phyloP scores from a whole-genome alignment of 2,888 invertebrate genomes.

The Aethes cnicana region DNA sequence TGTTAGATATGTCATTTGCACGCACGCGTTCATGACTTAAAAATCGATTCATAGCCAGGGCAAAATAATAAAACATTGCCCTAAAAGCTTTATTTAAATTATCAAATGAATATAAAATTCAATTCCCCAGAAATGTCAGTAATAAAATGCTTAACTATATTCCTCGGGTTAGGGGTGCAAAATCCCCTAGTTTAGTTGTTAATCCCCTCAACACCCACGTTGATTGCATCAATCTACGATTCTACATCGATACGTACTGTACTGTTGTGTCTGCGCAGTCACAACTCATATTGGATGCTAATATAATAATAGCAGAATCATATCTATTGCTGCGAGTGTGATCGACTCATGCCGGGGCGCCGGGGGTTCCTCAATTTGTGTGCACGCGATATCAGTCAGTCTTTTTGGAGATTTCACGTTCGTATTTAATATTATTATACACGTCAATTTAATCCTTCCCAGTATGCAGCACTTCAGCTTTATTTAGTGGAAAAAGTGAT shows the following conservation, averaged over 20 bases:
- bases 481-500: too few species aligned
- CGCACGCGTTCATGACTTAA: too few species aligned
- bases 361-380: slow-evolving; percentile 45
- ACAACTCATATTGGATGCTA: slow-evolving; percentile 41
- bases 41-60: too few species aligned
- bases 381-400: slow-evolving; percentile 40
- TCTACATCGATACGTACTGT: slow-evolving; percentile 35
- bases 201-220: slow-evolving; percentile 48
- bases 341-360: slow-evolving; percentile 43
- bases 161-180: slow-evolving; percentile 8
- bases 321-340: slow-evolving; percentile 39
- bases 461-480: not conserved
- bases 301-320: slow-evolving; percentile 43
- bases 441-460: not conserved
- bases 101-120: too few species aligned
- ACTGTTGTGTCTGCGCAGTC: slow-evolving; percentile 34
- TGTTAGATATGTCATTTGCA: too few species aligned
- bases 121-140: too few species aligned
- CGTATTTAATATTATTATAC: not conserved
- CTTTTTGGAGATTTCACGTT: slow-evolving; percentile 4
- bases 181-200: slow-evolving; percentile 42
- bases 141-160: not conserved
- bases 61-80: too few species aligned
- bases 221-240: slow-evolving; percentile 47
- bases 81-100: too few species aligned